These are phyloP conservation scores for Dorcus parallelipipedus DNA, from an alignment of 2,888 invertebrate species.

Conservation along the genomic window DNA sequence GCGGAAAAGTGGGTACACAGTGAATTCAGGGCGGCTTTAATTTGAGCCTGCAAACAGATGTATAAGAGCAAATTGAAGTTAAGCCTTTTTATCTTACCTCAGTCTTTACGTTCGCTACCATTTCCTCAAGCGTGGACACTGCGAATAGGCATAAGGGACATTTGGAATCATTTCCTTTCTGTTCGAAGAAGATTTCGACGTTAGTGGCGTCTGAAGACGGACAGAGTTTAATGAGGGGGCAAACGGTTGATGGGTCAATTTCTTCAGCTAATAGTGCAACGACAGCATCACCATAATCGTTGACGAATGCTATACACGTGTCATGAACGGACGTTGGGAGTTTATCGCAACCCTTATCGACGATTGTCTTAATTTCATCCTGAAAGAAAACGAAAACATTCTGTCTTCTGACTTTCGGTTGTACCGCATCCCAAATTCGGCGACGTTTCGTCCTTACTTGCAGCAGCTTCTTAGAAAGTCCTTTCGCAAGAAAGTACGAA, in stretches of 20 bases:
- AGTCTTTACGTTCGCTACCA: conserved; percentile 70
- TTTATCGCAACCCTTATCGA: conserved; percentile 67
- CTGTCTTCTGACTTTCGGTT: background rate
- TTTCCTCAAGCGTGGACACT: conserved; percentile 69
- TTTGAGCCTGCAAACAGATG: conserved; percentile 56
- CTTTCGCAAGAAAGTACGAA: background rate
- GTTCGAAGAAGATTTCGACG: conserved; percentile 54
- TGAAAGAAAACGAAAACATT: conserved; percentile 35
- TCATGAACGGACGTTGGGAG: conserved; percentile 61
- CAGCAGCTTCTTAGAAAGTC: background rate
- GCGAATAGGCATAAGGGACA: conserved; percentile 85
- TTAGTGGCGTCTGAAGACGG: conserved; percentile 54
- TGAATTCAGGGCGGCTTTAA: conserved; percentile 64
- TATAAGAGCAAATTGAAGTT: conserved; percentile 1
- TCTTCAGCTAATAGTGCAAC: conserved; percentile 75
- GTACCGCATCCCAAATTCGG: background rate
- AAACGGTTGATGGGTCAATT: conserved; percentile 72
- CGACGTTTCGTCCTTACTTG: too few relatives aligned
- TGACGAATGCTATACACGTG: conserved; percentile 72
- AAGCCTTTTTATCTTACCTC: conserved; percentile 54
- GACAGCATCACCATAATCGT: conserved; percentile 75
- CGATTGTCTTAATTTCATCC: conserved; percentile 64
- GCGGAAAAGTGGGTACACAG: conserved; percentile 68
- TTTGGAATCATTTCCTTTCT: conserved; percentile 60
- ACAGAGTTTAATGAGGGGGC: conserved; percentile 70